Percentiles rank a stretch among this genome's conserved stretches.
Conservation (phyloP, 2,797 vertebrate species). For the Tachyglossus aculeatus region DNA sequence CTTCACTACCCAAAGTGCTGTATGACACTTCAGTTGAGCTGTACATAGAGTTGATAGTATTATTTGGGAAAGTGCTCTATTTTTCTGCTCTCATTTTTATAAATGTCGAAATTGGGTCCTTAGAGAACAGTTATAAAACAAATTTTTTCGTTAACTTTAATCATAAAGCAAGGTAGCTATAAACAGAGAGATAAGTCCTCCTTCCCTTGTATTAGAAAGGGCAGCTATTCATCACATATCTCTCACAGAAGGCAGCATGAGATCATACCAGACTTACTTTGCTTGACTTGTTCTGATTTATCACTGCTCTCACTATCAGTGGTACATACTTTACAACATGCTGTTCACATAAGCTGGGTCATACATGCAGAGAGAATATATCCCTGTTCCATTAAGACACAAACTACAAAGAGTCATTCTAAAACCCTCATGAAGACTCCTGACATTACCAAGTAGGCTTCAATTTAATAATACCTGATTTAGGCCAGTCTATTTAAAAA, state of each 20-base stretch:
- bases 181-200: slow-evolving; percentile 9
- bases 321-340: accelerated
- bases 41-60: accelerated
- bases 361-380: not conserved
- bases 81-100: not conserved
- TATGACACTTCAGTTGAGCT: not conserved
- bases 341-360: not conserved
- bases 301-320: not conserved
- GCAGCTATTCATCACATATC: not conserved
- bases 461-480: too few relatives aligned
- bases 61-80: not conserved
- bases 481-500: too few relatives aligned
- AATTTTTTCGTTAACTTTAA: slow-evolving; percentile 25
- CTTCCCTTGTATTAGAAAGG: slow-evolving; percentile 1
- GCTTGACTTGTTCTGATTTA: not conserved
- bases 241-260: not conserved
- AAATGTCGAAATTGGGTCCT: slow-evolving; percentile 18
- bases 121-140: not conserved
- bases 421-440: accelerated
- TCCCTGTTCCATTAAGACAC: not conserved
- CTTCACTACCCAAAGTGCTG: slow-evolving; percentile 21
- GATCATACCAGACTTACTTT: not conserved
- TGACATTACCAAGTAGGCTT: not conserved
- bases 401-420: accelerated
- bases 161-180: slow-evolving; percentile 5